Conservation (phyloP, 2,113 vertebrate species). For the Hemicordylus capensis region DNA sequence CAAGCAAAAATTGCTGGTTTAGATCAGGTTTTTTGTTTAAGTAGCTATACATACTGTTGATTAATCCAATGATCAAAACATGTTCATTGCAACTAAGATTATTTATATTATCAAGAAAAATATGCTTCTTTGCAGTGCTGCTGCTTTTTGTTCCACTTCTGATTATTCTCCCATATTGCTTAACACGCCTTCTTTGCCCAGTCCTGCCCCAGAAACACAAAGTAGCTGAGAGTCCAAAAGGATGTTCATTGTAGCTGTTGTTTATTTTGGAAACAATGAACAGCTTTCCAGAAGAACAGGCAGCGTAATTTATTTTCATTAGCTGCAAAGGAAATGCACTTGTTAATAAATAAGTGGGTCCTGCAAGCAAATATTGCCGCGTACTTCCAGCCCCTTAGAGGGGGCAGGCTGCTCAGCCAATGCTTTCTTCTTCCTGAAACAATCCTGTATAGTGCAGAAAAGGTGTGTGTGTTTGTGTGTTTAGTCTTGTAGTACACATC, state of each 20-base stretch:
- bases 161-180: background rate
- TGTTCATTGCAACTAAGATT: background rate
- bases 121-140: background rate
- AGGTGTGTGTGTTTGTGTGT: too few relatives aligned
- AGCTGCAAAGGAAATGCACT: background rate
- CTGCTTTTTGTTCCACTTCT: background rate
- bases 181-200: background rate
- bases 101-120: background rate
- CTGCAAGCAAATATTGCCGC: too few relatives aligned
- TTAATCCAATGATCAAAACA: background rate
- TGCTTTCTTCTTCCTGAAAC: too few relatives aligned
- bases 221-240: background rate
- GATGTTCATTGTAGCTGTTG: background rate
- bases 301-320: background rate
- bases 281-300: background rate
- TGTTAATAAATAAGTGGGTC: too few relatives aligned
- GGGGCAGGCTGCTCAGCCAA: too few relatives aligned
- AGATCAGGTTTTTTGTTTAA: background rate
- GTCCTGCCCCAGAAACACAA: background rate
- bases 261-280: background rate
- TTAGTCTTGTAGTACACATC: too few relatives aligned
- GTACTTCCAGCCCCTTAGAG: too few relatives aligned
- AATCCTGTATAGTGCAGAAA: too few relatives aligned
- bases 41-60: background rate
- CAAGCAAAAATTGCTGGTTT: background rate